These are phyloP conservation scores for Mamestra brassicae DNA, from an alignment of 2,888 invertebrate genomes.

Conservation along the genomic window DNA sequence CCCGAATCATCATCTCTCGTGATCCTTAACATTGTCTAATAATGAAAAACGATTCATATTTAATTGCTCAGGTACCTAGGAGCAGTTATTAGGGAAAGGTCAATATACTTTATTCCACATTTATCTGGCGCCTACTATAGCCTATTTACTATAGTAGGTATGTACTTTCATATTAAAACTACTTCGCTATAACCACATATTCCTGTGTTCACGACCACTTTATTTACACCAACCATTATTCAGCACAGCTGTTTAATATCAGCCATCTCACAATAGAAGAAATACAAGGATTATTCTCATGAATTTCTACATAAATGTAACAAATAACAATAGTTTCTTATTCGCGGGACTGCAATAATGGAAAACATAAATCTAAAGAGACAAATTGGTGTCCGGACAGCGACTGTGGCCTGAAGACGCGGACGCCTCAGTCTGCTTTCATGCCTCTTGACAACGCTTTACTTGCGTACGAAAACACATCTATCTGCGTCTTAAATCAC, in stretches of 20 bases:
- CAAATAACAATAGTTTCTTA: slow-evolving; percentile 76
- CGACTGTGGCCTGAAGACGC: slow-evolving; percentile 80
- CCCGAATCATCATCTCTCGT: no score
- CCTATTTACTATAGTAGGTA: no score
- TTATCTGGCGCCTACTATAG: no score
- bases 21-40: no score
- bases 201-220: slow-evolving; percentile 17
- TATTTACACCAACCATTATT: slow-evolving; percentile 50
- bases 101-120: no score
- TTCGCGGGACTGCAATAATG: slow-evolving; percentile 80
- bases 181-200: not conserved
- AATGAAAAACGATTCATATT: no score
- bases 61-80: no score
- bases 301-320: slow-evolving; percentile 68
- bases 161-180: not conserved
- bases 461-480: slow-evolving; percentile 74
- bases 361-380: slow-evolving; percentile 86
- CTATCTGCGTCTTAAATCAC: slow-evolving; percentile 43
- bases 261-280: slow-evolving; percentile 51
- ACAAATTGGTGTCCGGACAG: slow-evolving; percentile 84
- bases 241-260: slow-evolving; percentile 64
- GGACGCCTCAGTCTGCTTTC: slow-evolving; percentile 79
- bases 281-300: slow-evolving; percentile 64
- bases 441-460: slow-evolving; percentile 83
- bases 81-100: no score